phyloP scores from a whole-genome alignment of 2,888 invertebrate species.

The Yponomeuta evonymella region DNA sequence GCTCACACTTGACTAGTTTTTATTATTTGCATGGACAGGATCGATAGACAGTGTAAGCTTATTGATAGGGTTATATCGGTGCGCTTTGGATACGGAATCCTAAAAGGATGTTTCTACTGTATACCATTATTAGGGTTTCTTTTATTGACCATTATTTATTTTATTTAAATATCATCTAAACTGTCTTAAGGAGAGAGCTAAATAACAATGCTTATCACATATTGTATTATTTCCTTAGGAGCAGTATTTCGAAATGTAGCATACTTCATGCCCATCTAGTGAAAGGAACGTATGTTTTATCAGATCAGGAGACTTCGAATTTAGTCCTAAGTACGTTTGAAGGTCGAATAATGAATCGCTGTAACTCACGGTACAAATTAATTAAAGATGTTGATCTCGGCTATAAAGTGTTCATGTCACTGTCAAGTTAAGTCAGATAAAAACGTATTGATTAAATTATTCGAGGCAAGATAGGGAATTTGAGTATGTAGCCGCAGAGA shows the following conservation, averaged over 20 bases:
- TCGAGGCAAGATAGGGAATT: background rate
- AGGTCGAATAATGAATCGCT: constrained; percentile 41
- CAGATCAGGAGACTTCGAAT: constrained; percentile 50
- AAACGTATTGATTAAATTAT: background rate
- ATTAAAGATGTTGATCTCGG: constrained; percentile 35
- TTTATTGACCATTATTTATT: too few relatives aligned
- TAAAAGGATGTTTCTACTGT: too few relatives aligned
- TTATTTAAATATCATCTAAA: too few relatives aligned
- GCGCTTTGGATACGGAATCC: too few relatives aligned
- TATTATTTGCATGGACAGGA: too few relatives aligned
- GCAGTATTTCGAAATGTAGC: constrained; percentile 32
- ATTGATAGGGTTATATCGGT: too few relatives aligned
- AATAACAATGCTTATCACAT: too few relatives aligned
- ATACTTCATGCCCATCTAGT: constrained; percentile 7
- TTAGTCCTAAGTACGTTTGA: constrained; percentile 50
- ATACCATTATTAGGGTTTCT: too few relatives aligned
- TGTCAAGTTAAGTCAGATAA: constrained; percentile 15
- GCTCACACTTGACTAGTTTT: too few relatives aligned
- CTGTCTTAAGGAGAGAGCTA: too few relatives aligned
- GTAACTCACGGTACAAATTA: constrained; percentile 39
- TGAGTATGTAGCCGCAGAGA: too few relatives aligned
- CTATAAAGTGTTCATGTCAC: constrained; percentile 14
- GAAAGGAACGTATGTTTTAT: constrained; percentile 25
- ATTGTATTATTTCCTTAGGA: constrained; percentile 56
- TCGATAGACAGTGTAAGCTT: too few relatives aligned